Base-by-base conservation (phyloP, 2,797 vertebrate species). In the Enteromius thamalakanensis region DNA sequence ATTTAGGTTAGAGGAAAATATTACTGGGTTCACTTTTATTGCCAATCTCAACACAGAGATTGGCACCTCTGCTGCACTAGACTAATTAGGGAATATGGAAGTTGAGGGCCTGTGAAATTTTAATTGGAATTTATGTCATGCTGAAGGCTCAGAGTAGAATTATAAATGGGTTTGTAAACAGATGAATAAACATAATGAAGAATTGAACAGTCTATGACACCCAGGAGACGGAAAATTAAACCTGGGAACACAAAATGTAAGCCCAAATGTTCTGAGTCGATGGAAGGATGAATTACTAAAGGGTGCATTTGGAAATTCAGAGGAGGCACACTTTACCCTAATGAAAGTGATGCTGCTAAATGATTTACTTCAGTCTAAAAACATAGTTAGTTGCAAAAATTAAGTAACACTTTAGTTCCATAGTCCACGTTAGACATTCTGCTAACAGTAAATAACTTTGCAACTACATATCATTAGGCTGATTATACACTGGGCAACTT, bases 71-170 rank as follows among this genome's bases (percentile, higher is more conserved):
- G 75, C n/a, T 69, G 47, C 69, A 68, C 40, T 64, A 79, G 60
- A 76, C 71, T 80, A 83, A 83, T 85, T 76, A 85, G 71, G 60
- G 60, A 60, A 78, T 26, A 68, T 55, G 40, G 42, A 79, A 79
- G 71, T 69, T 70, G 69, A 75, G 49, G 79, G 76, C 68, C 64
- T 71, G 79, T 86, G 62, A 86, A 82, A 65, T 79, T 81, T 81
- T 87, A 85, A 85, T 80, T 81, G 45, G 71, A 70, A 81, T 79
- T 81, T 67, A 55, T 85, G 80, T 81, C 76, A 68, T 69, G 64
- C 53, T 80, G 64, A 81, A 67, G 15, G 51, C 32, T 75, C 47
- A 32, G 45, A 65, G 32, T 67, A 53, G 78, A 84, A 77, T 86
- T 76, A 47, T 72, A 77, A 65, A 86, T 51, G 75, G 64, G 70